Evolutionary conservation across 2,888 invertebrate genomes (phyloP).

Genomic region (Pseudeuparius sepicola): DNA sequence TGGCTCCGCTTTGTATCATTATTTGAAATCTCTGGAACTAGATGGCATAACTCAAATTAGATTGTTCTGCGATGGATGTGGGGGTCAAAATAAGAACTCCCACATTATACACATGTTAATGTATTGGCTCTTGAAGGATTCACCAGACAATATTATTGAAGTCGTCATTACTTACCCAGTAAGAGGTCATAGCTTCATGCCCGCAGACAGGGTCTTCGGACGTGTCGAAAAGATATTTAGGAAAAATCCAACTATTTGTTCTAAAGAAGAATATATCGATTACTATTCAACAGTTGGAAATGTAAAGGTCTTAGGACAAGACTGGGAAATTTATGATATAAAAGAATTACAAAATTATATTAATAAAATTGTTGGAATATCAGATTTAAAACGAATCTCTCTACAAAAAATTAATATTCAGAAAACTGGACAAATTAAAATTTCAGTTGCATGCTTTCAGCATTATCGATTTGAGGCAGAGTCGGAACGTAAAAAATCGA

Average conservation of each 20-base stretch:
- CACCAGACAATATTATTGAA: conserved; percentile 8
- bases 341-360: conserved; percentile 4
- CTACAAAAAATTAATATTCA: no score
- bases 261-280: not conserved
- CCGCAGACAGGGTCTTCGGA: conserved; percentile 7
- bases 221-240: conserved; percentile 6
- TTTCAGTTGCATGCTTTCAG: no score
- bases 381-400: conserved; percentile 7
- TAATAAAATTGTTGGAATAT: conserved; percentile 7
- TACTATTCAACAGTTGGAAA: not conserved
- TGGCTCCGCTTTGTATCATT: not conserved
- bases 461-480: no score
- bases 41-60: no score
- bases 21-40: not conserved
- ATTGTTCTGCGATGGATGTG: conserved; percentile 4
- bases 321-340: conserved; percentile 1
- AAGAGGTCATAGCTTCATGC: no score
- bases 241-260: no score
- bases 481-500: no score
- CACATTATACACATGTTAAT: conserved; percentile 7
- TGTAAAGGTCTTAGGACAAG: not conserved
- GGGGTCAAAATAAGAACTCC: conserved; percentile 10
- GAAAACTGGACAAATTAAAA: no score
- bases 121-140: conserved; percentile 6
- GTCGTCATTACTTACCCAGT: no score